Base-by-base conservation (phyloP, 2,888 invertebrate genomes). In the Nomada ruficornis region DNA sequence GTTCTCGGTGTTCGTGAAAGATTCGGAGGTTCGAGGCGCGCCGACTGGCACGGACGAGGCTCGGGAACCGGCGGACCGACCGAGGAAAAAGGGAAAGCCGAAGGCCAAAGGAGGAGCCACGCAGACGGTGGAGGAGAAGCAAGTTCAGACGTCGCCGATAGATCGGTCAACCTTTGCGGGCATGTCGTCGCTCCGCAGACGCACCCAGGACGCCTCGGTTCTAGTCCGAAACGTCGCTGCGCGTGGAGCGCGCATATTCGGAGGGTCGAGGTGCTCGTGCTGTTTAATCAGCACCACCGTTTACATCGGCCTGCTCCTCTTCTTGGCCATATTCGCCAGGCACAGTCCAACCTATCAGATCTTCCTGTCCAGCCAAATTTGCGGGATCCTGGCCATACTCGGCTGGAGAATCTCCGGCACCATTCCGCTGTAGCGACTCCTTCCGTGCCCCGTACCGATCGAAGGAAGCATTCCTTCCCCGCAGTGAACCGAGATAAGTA, bases 331-430 rank as follows among this genome's bases (percentile, higher is more conserved):
- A 44, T 73, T 91, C 52, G 87, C 90, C 3, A 83, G 84, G 70
- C 85, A 87, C 74, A 86, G 87, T 68, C 73, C 82, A 13, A 84
- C 87, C 64, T 93, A 91, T 78, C 89, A 89, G 75, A 86, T 86
- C 50, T 92, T 93, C 72, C 74, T 91, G 26, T 89, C 90, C 57
- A 90, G 90, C 63, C 92, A 93, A 84, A 89, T 93, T 67, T 92
- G 90, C 77, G 93, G 93, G 60, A 75, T 93, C 55, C 68, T 91
- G 72, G 90, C 88, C 10, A 80, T 92, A 44, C 47, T 92, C 60
- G 85, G 89, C 73, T 91, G 91, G 92, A 87, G 80, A 57, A 71
- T 88, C 18, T 85, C 78, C 70, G 90, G 89, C 0, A 79, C 72
- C 11, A 64, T 88, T 29, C 82, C 85, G 78, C 36, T 88, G 50